Conservation (phyloP, 2,888 invertebrate genomes). For the Lithophane socia region DNA sequence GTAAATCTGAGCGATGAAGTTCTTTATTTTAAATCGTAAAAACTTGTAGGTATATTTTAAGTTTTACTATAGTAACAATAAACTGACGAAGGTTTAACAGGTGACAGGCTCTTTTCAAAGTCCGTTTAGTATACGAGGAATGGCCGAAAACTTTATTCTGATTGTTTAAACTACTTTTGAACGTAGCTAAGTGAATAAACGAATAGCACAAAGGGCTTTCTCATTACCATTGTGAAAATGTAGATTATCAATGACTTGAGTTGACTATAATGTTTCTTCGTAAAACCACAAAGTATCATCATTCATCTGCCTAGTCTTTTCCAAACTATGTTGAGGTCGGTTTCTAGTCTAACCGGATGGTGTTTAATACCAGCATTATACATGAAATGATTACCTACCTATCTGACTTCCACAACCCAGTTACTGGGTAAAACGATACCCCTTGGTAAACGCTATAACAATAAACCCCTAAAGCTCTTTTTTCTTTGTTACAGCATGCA, state of each 20-base stretch:
- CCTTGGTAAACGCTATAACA: conserved; percentile 1
- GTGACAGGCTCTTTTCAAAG: background rate
- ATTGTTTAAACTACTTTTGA: background rate
- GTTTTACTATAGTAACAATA: background rate
- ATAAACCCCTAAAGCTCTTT: conserved; percentile 17
- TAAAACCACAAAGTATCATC: background rate
- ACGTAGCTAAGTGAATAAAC: background rate
- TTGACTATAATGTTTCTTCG: background rate
- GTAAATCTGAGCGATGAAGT: background rate
- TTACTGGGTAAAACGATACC: background rate
- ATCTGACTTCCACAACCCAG: background rate
- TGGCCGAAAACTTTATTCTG: background rate
- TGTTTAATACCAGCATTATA: background rate
- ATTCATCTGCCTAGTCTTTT: too few species aligned
- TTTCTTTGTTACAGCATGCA: conserved; percentile 92
- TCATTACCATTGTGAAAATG: background rate
- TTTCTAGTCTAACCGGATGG: too few species aligned
- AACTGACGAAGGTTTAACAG: background rate
- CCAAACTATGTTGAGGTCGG: background rate
- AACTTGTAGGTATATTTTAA: background rate
- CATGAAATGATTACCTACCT: background rate
- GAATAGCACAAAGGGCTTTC: too few species aligned
- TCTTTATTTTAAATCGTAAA: background rate
- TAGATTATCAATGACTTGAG: background rate
- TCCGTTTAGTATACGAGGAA: background rate